These are phyloP conservation scores for Apis laboriosa DNA, from an alignment of 1,140 invertebrate genomes.

Conservation along the genomic window DNA sequence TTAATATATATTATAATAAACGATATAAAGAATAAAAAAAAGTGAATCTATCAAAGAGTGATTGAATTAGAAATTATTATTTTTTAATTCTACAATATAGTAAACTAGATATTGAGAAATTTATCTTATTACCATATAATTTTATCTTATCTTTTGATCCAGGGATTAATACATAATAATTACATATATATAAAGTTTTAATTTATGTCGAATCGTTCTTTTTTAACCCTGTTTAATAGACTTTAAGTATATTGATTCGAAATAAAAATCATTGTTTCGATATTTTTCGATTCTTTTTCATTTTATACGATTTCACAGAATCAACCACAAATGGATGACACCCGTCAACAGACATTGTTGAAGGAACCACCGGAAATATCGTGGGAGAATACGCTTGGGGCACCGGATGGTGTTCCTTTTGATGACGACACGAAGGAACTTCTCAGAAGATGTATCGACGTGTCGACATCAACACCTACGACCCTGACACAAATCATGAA, in stretches of 20 bases:
- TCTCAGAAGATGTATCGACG: slow-evolving; percentile 66
- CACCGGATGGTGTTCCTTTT: slow-evolving; percentile 72
- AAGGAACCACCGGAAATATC: slow-evolving; percentile 73
- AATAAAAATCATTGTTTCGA: not conserved
- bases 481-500: slow-evolving; percentile 74
- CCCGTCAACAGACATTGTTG: slow-evolving; percentile 43
- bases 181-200: slow-evolving; percentile 1
- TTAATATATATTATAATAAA: not conserved
- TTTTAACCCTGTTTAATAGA: not conserved
- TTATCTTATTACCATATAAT: no score
- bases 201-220: slow-evolving; percentile 8
- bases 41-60: no score
- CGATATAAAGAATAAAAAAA: not conserved
- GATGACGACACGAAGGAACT: slow-evolving; percentile 74
- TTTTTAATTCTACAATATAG: no score
- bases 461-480: slow-evolving; percentile 62
- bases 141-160: no score
- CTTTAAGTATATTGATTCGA: not conserved
- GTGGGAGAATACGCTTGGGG: slow-evolving; percentile 73
- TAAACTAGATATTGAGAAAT: no score
- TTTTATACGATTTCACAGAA: slow-evolving; percentile 25
- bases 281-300: not conserved
- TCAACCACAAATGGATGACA: slow-evolving; percentile 47
- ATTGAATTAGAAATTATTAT: no score
- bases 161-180: no score